Base-by-base conservation (phyloP, 2,113 vertebrate species). In the Dromiciops gliroides region DNA sequence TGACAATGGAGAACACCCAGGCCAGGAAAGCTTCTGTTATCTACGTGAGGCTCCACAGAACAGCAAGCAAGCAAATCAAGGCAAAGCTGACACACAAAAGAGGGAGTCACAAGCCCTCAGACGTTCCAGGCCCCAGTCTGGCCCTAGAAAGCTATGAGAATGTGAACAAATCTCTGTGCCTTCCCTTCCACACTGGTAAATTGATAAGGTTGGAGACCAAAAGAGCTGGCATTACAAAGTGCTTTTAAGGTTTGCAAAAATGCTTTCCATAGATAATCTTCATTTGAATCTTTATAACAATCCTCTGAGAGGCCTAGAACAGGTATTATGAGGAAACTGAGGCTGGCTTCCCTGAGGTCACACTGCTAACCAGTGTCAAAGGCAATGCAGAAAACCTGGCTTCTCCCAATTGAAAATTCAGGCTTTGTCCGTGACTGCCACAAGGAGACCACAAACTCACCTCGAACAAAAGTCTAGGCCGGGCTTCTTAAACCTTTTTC, bases 81-180 rank as follows among this genome's bases (percentile, higher is more conserved):
- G 14, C 37, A n/a, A 75, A 37, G 31, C 37, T 49, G 49, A 37
- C 10, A 31, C 60, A 50, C 31, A 52, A 1, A 47, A 67, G 53
- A 90, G 92, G 93, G 89, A 92, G 25, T 37, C 92, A 95, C 7
- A 83, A 26, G 1, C 52, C 95, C 53, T 50, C 52, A 37, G 37
- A n/a, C n/a, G 31, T 14, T 92, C 95, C 94, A 56, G 50, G 50
- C 24, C 90, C 90, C 51, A 92, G 23, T 94, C 53, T 51, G 88
- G 10, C 53, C 48, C 2, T 19, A 48, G 48, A 28, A 91, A 48
- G 48, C 60, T 5, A n/a, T n/a, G 37, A 25, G 22, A 90, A 75
- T 50, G 90, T 53, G 52, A 37, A 25, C 92, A 92, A 14, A 19
- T 75, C 91, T 53, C 52, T 60, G 52, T 12, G n/a, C 47, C 25